These are phyloP conservation scores for Dolomedes plantarius DNA, from an alignment of 2,888 invertebrate genomes.

Conservation along the genomic window DNA sequence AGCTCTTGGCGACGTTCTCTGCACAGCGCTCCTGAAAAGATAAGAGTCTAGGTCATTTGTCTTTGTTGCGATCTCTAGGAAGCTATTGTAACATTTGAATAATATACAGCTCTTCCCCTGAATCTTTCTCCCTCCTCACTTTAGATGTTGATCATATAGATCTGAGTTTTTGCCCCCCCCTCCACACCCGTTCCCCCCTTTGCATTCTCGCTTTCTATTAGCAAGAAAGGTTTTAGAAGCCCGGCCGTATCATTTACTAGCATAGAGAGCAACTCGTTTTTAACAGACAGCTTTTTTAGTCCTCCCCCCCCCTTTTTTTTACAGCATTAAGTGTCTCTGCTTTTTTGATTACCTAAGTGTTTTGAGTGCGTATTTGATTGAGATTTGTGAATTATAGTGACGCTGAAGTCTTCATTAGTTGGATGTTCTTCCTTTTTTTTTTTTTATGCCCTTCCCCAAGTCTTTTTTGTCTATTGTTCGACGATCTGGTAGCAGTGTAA, in stretches of 20 bases:
- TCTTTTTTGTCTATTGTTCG: neutral
- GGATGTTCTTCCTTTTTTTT: slow-evolving; percentile 3
- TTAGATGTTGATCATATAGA: slow-evolving; percentile 57
- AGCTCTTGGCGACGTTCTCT: slow-evolving; percentile 41
- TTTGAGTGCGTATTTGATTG: slow-evolving; percentile 59
- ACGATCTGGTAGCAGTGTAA: neutral
- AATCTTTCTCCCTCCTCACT: slow-evolving; percentile 21
- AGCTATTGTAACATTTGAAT: slow-evolving; percentile 67
- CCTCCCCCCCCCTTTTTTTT: slow-evolving; percentile 4
- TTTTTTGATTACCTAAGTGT: slow-evolving; percentile 67
- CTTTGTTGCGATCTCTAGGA: slow-evolving; percentile 36
- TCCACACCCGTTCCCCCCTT: no score
- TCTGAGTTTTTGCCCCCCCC: slow-evolving; percentile 14
- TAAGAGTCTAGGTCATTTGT: slow-evolving; percentile 55
- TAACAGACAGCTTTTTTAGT: slow-evolving; percentile 44
- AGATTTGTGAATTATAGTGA: slow-evolving; percentile 63
- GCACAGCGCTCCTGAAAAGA: slow-evolving; percentile 40
- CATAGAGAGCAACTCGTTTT: slow-evolving; percentile 30
- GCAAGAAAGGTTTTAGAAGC: slow-evolving; percentile 52
- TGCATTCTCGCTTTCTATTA: slow-evolving; percentile 61
- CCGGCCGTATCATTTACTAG: slow-evolving; percentile 54
- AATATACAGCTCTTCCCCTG: slow-evolving; percentile 33
- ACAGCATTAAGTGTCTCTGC: slow-evolving; percentile 26
- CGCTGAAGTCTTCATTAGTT: slow-evolving; percentile 47
- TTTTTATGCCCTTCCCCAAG: neutral